Conservation (phyloP, 2,113 vertebrate species). For the Phrynosoma blainvillii region DNA sequence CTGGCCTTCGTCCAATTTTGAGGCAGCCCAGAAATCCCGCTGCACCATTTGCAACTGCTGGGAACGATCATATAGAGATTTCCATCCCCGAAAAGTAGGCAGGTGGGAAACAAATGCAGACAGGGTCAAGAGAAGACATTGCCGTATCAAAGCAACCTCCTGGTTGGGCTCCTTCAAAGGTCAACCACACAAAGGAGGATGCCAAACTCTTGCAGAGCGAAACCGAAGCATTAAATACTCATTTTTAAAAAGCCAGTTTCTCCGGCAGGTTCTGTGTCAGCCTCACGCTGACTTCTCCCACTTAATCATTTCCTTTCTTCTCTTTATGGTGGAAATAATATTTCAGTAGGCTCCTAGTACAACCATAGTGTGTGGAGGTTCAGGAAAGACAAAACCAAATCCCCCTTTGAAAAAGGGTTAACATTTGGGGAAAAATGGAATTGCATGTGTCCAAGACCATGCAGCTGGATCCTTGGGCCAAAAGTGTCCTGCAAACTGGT, state of each 20-base stretch:
- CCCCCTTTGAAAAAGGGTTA: too few relatives aligned
- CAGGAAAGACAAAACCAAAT: too few relatives aligned
- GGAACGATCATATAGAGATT: background rate
- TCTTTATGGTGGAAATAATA: background rate
- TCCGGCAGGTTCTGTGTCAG: background rate
- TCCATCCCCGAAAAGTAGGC: background rate
- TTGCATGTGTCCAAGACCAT: too few relatives aligned
- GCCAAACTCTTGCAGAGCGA: background rate
- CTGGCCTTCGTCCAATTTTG: too few relatives aligned
- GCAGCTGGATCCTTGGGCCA: too few relatives aligned
- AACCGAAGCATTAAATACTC: background rate
- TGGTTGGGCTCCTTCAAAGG: background rate
- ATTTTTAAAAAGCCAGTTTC: background rate
- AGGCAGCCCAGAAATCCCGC: too few relatives aligned
- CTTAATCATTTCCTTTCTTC: background rate
- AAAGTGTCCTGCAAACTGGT: too few relatives aligned
- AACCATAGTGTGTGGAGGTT: too few relatives aligned
- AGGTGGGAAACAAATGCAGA: background rate
- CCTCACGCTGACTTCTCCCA: background rate
- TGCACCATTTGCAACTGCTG: background rate
- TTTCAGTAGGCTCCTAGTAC: too few relatives aligned
- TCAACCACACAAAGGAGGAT: fast-evolving
- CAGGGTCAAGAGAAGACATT: too few relatives aligned
- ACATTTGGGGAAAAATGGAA: too few relatives aligned
- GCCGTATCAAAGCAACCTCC: fast-evolving